Evolutionary conservation across 1,140 invertebrate genomes (phyloP).

Genomic region (Drosophila rufa): DNA sequence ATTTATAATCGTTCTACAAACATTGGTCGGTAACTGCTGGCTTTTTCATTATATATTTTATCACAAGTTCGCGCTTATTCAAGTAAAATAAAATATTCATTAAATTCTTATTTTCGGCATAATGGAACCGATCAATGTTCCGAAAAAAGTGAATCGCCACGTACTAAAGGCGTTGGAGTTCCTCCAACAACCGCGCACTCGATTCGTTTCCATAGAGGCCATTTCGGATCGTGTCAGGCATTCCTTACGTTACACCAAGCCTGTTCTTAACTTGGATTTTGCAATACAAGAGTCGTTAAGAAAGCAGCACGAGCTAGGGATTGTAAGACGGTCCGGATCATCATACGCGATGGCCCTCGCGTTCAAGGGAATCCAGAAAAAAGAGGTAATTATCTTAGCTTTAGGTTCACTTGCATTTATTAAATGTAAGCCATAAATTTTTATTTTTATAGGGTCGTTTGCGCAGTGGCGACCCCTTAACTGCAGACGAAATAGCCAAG

Average conservation of each 20-base stretch:
- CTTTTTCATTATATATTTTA: background rate
- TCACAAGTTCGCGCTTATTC: background rate
- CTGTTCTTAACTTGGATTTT: background rate
- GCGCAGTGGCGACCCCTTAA: background rate
- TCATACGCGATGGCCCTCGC: background rate
- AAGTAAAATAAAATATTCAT: no score
- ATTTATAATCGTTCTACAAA: background rate
- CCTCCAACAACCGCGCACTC: background rate
- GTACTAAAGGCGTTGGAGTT: constrained; percentile 42
- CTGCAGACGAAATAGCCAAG: background rate
- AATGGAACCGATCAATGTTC: constrained; percentile 41
- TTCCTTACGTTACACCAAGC: constrained; percentile 16
- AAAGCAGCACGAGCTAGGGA: background rate
- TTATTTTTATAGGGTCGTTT: background rate
- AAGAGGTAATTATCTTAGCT: background rate
- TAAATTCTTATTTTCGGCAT: background rate
- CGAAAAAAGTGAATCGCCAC: constrained; percentile 40
- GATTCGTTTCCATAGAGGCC: background rate
- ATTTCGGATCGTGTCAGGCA: constrained; percentile 19
- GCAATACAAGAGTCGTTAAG: background rate
- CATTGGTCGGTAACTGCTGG: no score
- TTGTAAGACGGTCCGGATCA: background rate
- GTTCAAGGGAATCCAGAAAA: background rate
- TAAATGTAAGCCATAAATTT: background rate
- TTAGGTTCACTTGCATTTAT: background rate